Conservation (phyloP, 2,113 vertebrate species). For the Parotia lawesii region DNA sequence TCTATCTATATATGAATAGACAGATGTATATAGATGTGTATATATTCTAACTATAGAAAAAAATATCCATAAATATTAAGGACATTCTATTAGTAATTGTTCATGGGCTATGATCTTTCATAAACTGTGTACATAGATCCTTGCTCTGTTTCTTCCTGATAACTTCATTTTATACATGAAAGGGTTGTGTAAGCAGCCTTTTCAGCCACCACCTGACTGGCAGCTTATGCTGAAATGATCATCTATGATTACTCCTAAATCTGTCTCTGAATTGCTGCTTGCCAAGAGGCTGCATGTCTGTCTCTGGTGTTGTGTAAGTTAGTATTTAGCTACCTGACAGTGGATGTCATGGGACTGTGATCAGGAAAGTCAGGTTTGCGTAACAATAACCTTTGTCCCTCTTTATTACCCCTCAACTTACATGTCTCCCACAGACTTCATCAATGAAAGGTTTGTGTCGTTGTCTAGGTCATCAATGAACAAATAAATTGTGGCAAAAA, state of each 20-base stretch:
- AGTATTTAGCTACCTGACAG: not conserved
- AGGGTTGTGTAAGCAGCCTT: slow-evolving; percentile 8
- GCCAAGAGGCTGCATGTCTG: not conserved
- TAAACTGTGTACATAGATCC: not conserved
- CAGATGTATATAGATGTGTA: not conserved
- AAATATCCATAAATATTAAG: not conserved
- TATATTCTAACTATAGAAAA: not conserved
- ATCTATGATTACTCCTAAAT: not conserved
- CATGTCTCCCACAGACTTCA: not conserved
- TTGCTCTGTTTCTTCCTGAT: not conserved
- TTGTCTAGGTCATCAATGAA: not conserved
- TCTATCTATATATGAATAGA: not conserved
- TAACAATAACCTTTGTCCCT: not conserved
- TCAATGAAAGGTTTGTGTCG: not conserved
- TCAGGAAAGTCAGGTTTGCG: not conserved
- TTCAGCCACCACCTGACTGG: not conserved
- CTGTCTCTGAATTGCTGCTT: not conserved
- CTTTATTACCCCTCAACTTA: not conserved
- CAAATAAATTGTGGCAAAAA: not conserved
- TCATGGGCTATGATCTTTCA: not conserved
- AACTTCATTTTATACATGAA: not conserved
- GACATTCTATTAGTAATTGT: not conserved
- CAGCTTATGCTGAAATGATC: slow-evolving; percentile 4
- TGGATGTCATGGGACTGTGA: not conserved
- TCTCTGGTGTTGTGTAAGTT: not conserved